phyloP scores from a whole-genome alignment of 2,797 vertebrate species.

The Sebastiscus albofasciatus region DNA sequence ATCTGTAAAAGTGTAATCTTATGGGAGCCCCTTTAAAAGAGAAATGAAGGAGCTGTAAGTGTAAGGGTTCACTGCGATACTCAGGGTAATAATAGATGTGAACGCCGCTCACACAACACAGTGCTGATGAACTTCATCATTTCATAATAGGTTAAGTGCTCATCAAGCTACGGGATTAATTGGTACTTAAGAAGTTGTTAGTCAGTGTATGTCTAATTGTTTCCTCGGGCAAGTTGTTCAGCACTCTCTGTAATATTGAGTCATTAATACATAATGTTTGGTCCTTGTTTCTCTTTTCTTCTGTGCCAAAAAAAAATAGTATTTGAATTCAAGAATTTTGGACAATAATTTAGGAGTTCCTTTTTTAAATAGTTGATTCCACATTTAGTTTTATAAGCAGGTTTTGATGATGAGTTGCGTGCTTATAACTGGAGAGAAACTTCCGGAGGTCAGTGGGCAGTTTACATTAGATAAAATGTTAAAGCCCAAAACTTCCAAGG shows the following conservation, averaged over 20 bases:
- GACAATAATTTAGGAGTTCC: background rate
- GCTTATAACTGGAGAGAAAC: background rate
- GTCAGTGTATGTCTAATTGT: background rate
- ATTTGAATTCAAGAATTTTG: background rate
- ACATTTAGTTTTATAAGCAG: constrained; percentile 10
- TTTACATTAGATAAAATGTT: constrained; percentile 2
- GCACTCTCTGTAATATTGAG: background rate
- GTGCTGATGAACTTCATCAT: background rate
- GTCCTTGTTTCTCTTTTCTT: background rate
- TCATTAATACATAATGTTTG: background rate
- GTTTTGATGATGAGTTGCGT: background rate
- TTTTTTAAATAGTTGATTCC: constrained; percentile 3
- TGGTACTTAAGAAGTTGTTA: background rate
- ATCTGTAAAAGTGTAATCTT: background rate
- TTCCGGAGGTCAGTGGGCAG: background rate
- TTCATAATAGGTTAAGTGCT: background rate
- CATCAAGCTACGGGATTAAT: background rate
- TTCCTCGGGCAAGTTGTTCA: background rate
- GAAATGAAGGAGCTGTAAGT: background rate
- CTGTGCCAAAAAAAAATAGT: background rate
- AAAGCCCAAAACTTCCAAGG: background rate
- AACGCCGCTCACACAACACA: background rate
- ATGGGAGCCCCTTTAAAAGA: background rate
- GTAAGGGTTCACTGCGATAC: background rate
- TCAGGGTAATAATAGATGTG: background rate